phyloP scores from a whole-genome alignment of 2,113 vertebrate genomes.

The Semnornis frantzii region DNA sequence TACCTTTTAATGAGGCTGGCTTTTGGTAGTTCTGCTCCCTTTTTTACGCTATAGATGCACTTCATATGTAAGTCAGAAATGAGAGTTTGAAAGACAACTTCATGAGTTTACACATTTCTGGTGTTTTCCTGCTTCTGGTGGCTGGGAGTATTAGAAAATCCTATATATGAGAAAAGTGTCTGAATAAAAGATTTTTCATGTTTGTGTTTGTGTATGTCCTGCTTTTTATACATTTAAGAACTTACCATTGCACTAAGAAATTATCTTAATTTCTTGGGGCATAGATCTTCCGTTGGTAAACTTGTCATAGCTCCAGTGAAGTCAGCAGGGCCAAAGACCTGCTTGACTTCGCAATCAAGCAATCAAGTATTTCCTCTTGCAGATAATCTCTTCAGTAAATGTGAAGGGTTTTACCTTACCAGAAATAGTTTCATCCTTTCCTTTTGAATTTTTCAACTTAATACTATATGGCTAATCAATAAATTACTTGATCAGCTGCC shows the following conservation, averaged over 20 bases:
- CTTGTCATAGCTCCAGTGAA: background rate
- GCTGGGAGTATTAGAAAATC: background rate
- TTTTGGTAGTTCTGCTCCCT: background rate
- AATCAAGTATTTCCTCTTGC: constrained; percentile 40
- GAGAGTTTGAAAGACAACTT: background rate
- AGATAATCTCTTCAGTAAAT: background rate
- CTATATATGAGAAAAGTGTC: background rate
- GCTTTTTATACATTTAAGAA: background rate
- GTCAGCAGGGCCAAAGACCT: background rate
- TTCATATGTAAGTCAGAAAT: background rate
- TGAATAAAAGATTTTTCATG: background rate
- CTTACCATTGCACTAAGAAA: constrained; percentile 28
- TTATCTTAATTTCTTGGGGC: background rate
- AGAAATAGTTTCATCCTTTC: constrained; percentile 34
- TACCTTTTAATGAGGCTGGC: background rate
- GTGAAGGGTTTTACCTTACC: constrained; percentile 10
- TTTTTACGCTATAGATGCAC: background rate
- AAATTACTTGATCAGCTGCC: constrained; percentile 26
- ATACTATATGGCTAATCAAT: constrained; percentile 30
- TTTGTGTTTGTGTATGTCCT: background rate
- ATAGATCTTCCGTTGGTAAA: constrained; percentile 20
- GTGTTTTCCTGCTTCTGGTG: background rate
- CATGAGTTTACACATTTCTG: background rate
- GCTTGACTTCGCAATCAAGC: constrained; percentile 28
- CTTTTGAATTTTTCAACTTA: constrained; percentile 16